Percentiles rank a stretch among this genome's conserved stretches.
Evolutionary conservation across 2,797 vertebrate genomes (phyloP).

Genomic region (Cossypha dichroa): DNA sequence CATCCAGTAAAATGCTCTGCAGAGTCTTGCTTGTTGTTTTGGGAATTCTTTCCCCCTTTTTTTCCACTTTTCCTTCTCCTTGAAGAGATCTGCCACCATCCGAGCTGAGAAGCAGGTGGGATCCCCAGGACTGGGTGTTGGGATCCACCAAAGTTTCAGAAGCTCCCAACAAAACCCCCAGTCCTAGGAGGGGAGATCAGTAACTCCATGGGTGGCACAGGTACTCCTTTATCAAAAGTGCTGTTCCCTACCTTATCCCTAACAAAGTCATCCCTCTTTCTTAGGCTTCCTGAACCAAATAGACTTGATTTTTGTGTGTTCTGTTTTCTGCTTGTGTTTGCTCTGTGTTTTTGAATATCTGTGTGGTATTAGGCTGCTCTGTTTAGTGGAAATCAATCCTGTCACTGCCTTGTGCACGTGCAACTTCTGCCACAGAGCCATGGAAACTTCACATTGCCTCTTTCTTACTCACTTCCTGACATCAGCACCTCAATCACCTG

Average conservation of each 20-base stretch:
- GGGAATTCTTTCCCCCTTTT: fast-evolving
- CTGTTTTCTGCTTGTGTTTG: not conserved
- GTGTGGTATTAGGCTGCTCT: not conserved
- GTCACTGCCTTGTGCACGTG: fast-evolving
- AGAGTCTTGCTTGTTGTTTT: not conserved
- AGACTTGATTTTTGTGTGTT: not conserved
- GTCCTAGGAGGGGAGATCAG: not conserved
- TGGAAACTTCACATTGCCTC: not conserved
- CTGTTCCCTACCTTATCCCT: not conserved
- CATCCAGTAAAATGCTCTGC: not conserved
- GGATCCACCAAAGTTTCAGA: not conserved
- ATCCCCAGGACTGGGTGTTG: not conserved
- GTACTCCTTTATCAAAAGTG: not conserved
- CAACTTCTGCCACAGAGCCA: not conserved
- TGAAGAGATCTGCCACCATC: not conserved
- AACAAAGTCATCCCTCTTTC: not conserved
- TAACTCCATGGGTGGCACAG: not conserved
- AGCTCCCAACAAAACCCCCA: not conserved
- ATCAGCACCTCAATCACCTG: not conserved
- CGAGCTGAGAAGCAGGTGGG: not conserved
- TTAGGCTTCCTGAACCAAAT: not conserved
- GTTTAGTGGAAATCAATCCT: not conserved
- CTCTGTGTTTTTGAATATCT: not conserved
- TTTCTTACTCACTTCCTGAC: not conserved
- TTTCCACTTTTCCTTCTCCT: not conserved